These are phyloP conservation scores for Brevimyrus niger DNA, from an alignment of 2,113 vertebrate genomes.

Conservation along the genomic window DNA sequence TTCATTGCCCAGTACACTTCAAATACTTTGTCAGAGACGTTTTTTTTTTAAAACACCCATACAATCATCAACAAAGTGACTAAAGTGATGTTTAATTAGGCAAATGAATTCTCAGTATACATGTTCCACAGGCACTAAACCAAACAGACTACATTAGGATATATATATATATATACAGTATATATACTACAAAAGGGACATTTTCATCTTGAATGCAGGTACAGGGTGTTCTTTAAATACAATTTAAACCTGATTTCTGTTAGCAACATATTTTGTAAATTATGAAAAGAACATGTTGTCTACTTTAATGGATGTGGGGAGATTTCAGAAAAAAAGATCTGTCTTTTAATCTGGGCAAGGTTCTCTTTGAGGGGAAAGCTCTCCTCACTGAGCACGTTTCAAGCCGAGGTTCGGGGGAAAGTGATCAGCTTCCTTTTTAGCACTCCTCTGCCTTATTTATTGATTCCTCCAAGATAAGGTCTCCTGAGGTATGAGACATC, in stretches of 20 bases:
- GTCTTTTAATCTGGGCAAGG: background rate
- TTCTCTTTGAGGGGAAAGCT: background rate
- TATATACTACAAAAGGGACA: background rate
- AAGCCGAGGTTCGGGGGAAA: background rate
- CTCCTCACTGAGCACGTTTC: background rate
- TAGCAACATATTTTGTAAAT: background rate
- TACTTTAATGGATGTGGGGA: background rate
- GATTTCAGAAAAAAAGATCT: background rate
- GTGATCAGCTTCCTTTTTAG: constrained; percentile 24
- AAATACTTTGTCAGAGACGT: background rate
- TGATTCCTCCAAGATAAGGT: constrained; percentile 56
- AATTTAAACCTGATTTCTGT: background rate
- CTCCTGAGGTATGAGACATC: constrained; percentile 59
- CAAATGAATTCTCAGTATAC: background rate
- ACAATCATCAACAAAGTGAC: background rate
- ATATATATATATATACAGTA: background rate
- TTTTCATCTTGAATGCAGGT: background rate
- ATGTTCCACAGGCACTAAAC: background rate
- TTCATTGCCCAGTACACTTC: constrained; percentile 6
- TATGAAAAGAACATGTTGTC: background rate
- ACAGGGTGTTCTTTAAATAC: background rate
- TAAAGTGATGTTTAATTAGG: background rate
- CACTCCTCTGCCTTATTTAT: constrained; percentile 58
- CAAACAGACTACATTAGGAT: background rate
- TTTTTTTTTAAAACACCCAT: background rate